Base-by-base conservation (phyloP, 2,113 vertebrate species). In the Argyrosomus japonicus region DNA sequence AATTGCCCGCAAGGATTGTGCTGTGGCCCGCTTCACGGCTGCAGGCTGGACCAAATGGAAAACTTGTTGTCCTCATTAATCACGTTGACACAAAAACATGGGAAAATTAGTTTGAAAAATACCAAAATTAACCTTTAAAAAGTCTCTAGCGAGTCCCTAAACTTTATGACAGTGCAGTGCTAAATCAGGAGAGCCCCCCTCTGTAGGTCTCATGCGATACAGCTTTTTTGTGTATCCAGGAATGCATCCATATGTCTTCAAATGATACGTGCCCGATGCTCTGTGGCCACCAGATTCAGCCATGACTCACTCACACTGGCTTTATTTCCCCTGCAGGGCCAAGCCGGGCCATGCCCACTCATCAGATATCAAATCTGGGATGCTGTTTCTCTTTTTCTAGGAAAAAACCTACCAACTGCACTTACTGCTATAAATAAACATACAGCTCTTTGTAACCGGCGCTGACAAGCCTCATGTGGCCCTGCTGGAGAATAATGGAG, bases 361-460 rank as follows among this genome's bases (percentile, higher is more conserved):
- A 36, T 36, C 36, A 62, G 67, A 68, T 53, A 60, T 83, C 29
- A 62, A 62, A 71, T 71, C 19, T 40, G 4, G 15, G 12, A 68
- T 15, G 32, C 64, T 75, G 64, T 78, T 18, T 4, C 40, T n/a
- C 12, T 8, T 77, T 80, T 77, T 79, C 58, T 19, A 3, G 8
- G 56, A 75, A 73, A 56, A n/a, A 3, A 54, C 32, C 48, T 60
- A 19, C 23, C 53, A 72, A 71, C 68, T 63, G 36, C 54, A 50
- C 43, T 17, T 17, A 4, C 48, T 19, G 67, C 70, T 84, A 86
- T 84, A 80, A 86, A 84, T 89, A 83, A 79, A 68, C 56, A 51
- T 68, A 64, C 40, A 71, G 36, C 57, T 82, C 68, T 72, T 47
- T 61, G 43, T 29, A 65, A 60, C 67, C 58, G 62, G 48, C 69